phyloP scores from a whole-genome alignment of 2,113 vertebrate species.

The Chloebia gouldiae region DNA sequence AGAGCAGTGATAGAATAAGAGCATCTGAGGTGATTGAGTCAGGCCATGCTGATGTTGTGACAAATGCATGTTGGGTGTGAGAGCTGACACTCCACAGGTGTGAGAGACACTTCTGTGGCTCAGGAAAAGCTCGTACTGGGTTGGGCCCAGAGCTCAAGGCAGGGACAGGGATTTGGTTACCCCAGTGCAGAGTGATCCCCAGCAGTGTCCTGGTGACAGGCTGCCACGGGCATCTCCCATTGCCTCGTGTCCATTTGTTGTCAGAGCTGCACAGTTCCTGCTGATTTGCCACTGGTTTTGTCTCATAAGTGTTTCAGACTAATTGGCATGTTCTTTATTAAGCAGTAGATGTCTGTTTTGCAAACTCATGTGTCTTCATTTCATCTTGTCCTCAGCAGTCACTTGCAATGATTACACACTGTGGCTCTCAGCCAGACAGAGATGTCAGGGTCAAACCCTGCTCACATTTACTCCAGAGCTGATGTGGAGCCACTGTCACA shows the following conservation, averaged over 20 bases:
- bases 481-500: neutral
- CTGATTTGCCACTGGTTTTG: neutral
- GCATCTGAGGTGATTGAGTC: neutral
- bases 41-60: accelerated
- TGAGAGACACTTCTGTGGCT: neutral
- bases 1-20: neutral
- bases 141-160: neutral
- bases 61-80: neutral
- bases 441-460: neutral
- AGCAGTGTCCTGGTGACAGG: neutral
- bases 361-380: neutral
- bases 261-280: neutral
- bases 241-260: neutral
- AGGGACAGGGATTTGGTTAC: neutral
- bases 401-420: neutral
- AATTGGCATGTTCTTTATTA: neutral
- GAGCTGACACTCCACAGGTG: neutral
- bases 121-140: neutral
- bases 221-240: neutral
- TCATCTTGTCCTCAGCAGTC: neutral
- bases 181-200: neutral
- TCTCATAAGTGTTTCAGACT: neutral
- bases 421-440: neutral
- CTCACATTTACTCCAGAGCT: neutral
- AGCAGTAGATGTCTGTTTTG: slow-evolving; percentile 14